phyloP scores from a whole-genome alignment of 2,113 vertebrate species.

The Sula dactylatra region DNA sequence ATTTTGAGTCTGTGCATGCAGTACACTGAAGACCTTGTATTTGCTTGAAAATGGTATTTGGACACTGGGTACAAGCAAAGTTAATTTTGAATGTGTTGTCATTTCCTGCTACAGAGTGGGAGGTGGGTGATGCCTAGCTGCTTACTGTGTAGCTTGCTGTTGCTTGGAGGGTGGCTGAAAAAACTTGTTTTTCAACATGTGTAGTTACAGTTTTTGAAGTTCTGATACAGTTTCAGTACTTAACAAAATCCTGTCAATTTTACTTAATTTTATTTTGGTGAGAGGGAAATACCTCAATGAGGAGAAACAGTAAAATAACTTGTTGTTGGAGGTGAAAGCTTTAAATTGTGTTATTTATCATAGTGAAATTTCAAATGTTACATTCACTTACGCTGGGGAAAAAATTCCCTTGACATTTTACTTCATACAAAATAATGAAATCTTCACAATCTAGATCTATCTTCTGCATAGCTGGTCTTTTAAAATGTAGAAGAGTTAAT shows the following conservation, averaged over 20 bases:
- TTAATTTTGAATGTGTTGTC: neutral
- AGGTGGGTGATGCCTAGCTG: neutral
- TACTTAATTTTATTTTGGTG: neutral
- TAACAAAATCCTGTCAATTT: neutral
- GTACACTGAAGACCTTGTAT: neutral
- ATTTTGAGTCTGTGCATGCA: neutral
- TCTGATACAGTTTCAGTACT: neutral
- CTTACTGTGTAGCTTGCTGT: neutral
- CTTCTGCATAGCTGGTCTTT: neutral
- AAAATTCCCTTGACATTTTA: neutral
- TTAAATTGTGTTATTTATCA: neutral
- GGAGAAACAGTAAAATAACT: neutral
- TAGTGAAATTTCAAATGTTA: neutral
- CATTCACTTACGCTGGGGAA: neutral
- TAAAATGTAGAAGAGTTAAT: neutral
- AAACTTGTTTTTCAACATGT: neutral
- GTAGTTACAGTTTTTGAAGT: neutral
- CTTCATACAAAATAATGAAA: neutral
- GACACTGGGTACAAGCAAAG: neutral
- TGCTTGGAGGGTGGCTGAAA: neutral
- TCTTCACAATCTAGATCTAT: neutral
- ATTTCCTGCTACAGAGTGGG: neutral
- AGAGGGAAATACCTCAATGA: neutral
- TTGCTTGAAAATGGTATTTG: neutral
- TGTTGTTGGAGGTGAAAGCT: neutral